A percentile compares a stretch with the other conserved stretches of the same genome.
Evolutionary conservation across 2,113 vertebrate genomes (phyloP).

Genomic region (Etheostoma cragini): DNA sequence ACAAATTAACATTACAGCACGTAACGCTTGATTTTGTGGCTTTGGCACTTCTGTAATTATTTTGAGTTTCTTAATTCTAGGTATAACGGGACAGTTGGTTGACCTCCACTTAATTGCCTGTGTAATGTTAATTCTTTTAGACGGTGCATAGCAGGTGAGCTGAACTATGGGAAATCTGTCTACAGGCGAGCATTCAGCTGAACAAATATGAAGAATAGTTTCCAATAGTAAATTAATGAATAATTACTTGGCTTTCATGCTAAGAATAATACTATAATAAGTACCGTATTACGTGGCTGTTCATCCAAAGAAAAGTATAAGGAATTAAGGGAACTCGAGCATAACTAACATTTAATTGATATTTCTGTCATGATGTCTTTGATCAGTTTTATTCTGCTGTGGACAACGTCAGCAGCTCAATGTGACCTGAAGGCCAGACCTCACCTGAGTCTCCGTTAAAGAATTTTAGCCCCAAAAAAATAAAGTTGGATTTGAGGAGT

Average conservation of each 20-base stretch:
- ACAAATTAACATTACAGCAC: neutral
- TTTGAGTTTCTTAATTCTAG: neutral
- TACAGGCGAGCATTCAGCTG: neutral
- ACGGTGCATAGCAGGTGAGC: neutral
- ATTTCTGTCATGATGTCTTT: neutral
- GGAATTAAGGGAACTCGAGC: neutral
- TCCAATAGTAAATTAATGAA: neutral
- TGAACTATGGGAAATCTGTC: neutral
- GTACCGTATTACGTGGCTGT: neutral
- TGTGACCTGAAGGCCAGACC: neutral
- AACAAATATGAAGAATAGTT: neutral
- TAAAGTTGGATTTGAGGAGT: neutral
- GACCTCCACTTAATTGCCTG: neutral
- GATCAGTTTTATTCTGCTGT: neutral
- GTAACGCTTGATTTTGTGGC: neutral
- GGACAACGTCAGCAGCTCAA: neutral
- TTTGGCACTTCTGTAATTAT: neutral
- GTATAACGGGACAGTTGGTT: neutral
- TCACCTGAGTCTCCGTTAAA: neutral
- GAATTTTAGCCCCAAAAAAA: neutral
- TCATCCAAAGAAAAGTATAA: neutral
- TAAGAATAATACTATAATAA: neutral
- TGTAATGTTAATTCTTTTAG: neutral
- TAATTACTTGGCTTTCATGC: neutral
- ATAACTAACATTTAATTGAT: neutral